Conservation (phyloP, 92 coral and sea anemone genomes). For the Phenganax marumi region DNA sequence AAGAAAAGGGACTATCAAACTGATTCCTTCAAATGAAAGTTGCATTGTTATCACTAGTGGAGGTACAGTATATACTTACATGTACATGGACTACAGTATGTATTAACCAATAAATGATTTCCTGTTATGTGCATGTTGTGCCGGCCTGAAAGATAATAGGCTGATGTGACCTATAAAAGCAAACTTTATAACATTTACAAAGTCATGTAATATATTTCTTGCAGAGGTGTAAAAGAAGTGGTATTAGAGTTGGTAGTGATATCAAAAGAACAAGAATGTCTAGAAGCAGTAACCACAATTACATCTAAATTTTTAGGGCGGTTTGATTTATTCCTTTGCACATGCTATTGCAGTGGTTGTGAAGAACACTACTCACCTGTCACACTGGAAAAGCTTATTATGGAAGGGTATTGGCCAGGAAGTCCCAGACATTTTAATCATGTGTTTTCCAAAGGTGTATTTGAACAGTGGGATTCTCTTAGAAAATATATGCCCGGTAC, state of each 20-base stretch:
- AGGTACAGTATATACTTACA: background rate
- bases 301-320: background rate
- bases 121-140: too few species aligned
- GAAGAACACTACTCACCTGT: slow-evolving; percentile 14
- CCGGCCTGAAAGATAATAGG: too few species aligned
- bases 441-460: slow-evolving; percentile 4
- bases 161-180: too few species aligned
- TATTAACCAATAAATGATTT: too few species aligned
- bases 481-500: slow-evolving; percentile 21
- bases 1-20: background rate
- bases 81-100: background rate
- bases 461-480: slow-evolving; percentile 5
- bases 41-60: slow-evolving; percentile 19
- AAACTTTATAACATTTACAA: too few species aligned
- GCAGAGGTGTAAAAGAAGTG: background rate
- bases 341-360: slow-evolving; percentile 25
- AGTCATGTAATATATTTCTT: background rate
- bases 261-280: too few species aligned
- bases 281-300: too few species aligned
- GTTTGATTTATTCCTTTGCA: slow-evolving; percentile 5
- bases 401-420: slow-evolving; percentile 28
- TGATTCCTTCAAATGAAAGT: background rate
- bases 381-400: slow-evolving; percentile 4
- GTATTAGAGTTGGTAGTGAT: too few species aligned
- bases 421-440: slow-evolving; percentile 13